Percentiles rank a stretch among this genome's conserved stretches.
These are phyloP conservation scores for Synanthedon tipuliformis DNA, from an alignment of 2,888 invertebrate genomes.

Conservation along the genomic window DNA sequence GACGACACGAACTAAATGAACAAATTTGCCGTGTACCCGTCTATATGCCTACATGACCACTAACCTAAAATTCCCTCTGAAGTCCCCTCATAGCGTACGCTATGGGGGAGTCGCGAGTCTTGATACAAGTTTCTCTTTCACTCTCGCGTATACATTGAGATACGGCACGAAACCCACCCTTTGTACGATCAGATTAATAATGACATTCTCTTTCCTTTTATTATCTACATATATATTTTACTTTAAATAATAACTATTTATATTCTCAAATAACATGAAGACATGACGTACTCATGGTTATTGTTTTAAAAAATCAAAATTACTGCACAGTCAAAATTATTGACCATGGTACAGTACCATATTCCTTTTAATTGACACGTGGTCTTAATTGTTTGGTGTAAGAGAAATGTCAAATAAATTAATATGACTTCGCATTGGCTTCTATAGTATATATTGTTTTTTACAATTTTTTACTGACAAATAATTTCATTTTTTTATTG, in stretches of 20 bases:
- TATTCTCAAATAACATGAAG: not conserved
- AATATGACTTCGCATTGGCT: no score
- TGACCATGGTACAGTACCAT: no score
- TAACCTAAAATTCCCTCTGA: slow-evolving; percentile 67
- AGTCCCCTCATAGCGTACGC: slow-evolving; percentile 56
- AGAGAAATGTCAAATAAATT: no score
- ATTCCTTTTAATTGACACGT: no score
- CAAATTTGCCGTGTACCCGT: slow-evolving; percentile 69
- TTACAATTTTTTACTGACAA: not conserved
- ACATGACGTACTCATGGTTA: not conserved
- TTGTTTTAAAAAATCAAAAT: not conserved
- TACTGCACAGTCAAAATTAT: no score
- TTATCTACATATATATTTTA: not conserved
- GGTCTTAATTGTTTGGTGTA: no score
- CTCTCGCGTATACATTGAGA: slow-evolving; percentile 55
- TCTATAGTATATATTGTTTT: no score
- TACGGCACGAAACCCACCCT: slow-evolving; percentile 56
- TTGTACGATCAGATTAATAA: slow-evolving; percentile 27
- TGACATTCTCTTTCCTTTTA: not conserved
- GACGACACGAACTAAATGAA: slow-evolving; percentile 69
- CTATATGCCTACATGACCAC: slow-evolving; percentile 72
- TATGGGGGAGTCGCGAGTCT: slow-evolving; percentile 58
- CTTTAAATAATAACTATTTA: not conserved
- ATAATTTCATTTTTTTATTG: not conserved
- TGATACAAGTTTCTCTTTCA: slow-evolving; percentile 63